phyloP scores from a whole-genome alignment of 35 echinoderm and acorn worm species.

The Apostichopus californicus region DNA sequence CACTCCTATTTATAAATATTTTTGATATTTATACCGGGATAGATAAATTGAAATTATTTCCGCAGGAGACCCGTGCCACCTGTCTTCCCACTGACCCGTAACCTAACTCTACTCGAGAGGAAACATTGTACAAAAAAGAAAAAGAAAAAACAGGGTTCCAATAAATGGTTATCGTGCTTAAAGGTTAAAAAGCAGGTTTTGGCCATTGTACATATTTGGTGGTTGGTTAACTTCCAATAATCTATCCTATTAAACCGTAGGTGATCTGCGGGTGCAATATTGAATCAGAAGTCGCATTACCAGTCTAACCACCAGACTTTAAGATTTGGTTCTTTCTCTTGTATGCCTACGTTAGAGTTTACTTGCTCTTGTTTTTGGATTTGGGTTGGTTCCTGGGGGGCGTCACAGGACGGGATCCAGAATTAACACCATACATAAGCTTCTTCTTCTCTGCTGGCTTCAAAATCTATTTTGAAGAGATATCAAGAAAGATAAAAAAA shows the following conservation, averaged over 20 bases:
- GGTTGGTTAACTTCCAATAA: not conserved
- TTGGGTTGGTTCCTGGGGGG: constrained; percentile 81
- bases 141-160: not conserved
- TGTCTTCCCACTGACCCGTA: no score
- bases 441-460: constrained; percentile 99
- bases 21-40: no score
- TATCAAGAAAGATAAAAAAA: no score
- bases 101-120: no score
- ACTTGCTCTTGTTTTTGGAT: constrained; percentile 72
- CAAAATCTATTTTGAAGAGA: constrained; percentile 73
- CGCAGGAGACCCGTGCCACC: no score
- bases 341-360: not conserved
- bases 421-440: constrained; percentile 73
- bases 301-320: not conserved
- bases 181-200: not conserved
- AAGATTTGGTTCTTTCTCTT: not conserved
- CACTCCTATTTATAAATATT: no score
- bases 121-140: no score
- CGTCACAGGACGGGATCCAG: constrained; percentile 76
- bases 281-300: not conserved
- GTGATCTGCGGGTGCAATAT: not conserved
- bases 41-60: no score
- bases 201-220: not conserved
- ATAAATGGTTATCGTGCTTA: not conserved
- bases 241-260: not conserved